Base-by-base conservation (phyloP, 2,113 vertebrate genomes). In the Empidonax traillii region DNA sequence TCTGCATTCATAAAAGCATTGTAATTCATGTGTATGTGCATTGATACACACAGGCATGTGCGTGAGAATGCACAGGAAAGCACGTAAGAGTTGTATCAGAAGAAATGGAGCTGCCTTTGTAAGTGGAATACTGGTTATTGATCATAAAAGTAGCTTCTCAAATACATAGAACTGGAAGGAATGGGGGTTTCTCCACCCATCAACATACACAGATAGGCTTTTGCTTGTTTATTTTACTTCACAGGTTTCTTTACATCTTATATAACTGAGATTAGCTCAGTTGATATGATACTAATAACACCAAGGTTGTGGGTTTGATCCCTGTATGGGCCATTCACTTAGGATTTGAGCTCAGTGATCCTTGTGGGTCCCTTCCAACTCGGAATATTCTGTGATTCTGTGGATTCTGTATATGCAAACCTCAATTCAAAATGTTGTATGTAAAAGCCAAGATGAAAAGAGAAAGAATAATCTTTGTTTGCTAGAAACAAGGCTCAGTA, bases 391-490 rank as follows among this genome's bases (percentile, higher is more conserved):
- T 9, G 27, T 19, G 8, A 41, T 41, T 63, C 39, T 63, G 27
- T 63, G 39, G 39, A 43, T 63, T 30, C 61, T 63, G 12, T 5
- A 14, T 71, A 46, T 33, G 56, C 61, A 85, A 89, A 90, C 78
- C 13, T 85, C 14, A 75, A 63, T 77, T 89, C 56, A 87, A 44
- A 2, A 0, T 30, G 9, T 56, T 69, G 13, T 87, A 10, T 61
- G n/a, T 88, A 43, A 61, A 92, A 92, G 76, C 46, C 24, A 76
- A 51, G 51, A 74, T 52, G n/a, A 71, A 92, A 88, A 47, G 28
- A 68, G 66, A 66, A 85, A 17, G 79, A 94, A 75, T 75, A 72
- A 85, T 31, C 39, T 63, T 41, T 71, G 12, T 67, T 83, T 72
- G 21, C n/a, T 85, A 82, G 43, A 93, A 87, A 76, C 33, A 92